phyloP scores from a whole-genome alignment of 2,888 invertebrate genomes.

The Philaethria dido region DNA sequence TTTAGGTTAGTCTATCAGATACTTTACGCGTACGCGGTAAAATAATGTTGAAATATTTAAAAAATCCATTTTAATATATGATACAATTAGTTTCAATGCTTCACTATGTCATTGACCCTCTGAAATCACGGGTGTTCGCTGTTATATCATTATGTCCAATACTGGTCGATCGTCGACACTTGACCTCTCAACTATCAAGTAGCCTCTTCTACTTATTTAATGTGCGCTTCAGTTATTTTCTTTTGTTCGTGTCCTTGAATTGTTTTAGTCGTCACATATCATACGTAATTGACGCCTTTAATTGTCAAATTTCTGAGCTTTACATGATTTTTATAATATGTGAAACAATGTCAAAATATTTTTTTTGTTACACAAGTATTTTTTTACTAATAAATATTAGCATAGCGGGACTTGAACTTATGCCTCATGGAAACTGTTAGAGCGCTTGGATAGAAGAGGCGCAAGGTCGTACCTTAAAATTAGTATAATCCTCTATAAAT shows the following conservation, averaged over 20 bases:
- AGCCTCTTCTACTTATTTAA: slow-evolving; percentile 70
- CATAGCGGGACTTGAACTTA: no score
- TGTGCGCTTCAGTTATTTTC: slow-evolving; percentile 67
- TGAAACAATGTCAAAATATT: no score
- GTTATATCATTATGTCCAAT: slow-evolving; percentile 71
- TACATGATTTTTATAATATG: slow-evolving; percentile 13
- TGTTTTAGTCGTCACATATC: slow-evolving; percentile 18
- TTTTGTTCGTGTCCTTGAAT: slow-evolving; percentile 56
- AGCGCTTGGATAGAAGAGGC: no score
- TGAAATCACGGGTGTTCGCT: slow-evolving; percentile 74
- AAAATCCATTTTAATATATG: slow-evolving; percentile 19
- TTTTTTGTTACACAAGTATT: no score
- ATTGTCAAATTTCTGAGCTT: slow-evolving; percentile 27
- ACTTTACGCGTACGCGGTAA: not conserved
- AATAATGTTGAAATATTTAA: slow-evolving; percentile 18
- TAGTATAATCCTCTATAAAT: no score
- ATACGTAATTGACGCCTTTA: slow-evolving; percentile 30
- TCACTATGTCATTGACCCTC: slow-evolving; percentile 66
- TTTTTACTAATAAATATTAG: no score
- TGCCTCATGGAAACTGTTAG: no score
- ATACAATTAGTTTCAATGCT: slow-evolving; percentile 39
- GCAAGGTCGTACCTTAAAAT: no score
- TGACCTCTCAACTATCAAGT: slow-evolving; percentile 71
- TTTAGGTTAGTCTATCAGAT: not conserved
- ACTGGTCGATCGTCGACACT: slow-evolving; percentile 66